Evolutionary conservation across 2,113 vertebrate genomes (phyloP).

Genomic region (Physeter macrocephalus): DNA sequence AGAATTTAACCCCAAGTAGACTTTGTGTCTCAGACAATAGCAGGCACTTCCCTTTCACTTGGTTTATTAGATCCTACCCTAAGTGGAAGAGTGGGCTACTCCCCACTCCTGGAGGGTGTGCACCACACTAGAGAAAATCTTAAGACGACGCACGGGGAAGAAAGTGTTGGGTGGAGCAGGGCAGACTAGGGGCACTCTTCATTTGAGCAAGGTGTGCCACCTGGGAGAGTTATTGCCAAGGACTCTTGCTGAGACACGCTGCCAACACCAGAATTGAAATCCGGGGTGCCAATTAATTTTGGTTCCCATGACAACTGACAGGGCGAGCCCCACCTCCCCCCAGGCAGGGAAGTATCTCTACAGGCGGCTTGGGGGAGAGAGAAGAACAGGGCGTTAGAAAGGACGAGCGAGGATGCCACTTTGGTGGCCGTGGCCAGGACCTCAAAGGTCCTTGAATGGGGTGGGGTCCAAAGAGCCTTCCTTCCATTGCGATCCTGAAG

Average conservation of each 20-base stretch:
- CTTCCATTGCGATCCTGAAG: not conserved
- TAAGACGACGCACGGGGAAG: accelerated
- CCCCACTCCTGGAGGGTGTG: not conserved
- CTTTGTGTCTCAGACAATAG: not conserved
- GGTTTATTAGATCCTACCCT: not conserved
- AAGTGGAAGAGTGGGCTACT: not conserved
- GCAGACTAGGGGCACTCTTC: not conserved
- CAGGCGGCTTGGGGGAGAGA: not conserved
- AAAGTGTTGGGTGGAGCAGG: not conserved
- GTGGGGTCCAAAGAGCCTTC: not conserved
- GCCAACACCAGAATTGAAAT: not conserved
- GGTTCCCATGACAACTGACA: constrained; percentile 6
- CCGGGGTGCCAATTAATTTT: not conserved
- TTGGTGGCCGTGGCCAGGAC: not conserved
- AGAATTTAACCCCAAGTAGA: not conserved
- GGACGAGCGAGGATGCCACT: too few species aligned
- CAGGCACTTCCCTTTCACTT: not conserved
- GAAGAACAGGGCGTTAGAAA: accelerated
- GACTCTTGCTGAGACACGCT: not conserved
- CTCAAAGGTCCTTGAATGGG: not conserved
- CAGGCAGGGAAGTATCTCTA: not conserved
- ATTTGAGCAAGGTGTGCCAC: not conserved
- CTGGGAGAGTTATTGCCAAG: not conserved
- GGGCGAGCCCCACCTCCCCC: not conserved
- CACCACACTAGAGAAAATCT: not conserved